phyloP scores from a whole-genome alignment of 1,140 invertebrate genomes.

The Nasonia longicornis region DNA sequence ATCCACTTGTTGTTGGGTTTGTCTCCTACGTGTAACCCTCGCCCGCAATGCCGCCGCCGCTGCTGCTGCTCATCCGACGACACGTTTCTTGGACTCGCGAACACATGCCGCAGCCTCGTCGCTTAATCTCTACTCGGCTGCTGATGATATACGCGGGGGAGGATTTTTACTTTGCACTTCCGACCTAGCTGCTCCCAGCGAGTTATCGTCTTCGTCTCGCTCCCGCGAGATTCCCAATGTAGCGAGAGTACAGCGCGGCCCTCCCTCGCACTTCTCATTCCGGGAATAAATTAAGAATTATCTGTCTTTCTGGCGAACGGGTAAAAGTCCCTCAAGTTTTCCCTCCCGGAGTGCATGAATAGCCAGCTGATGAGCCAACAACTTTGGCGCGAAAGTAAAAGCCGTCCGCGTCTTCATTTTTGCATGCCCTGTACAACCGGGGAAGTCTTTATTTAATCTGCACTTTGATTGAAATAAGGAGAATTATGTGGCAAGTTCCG shows the following conservation, averaged over 20 bases:
- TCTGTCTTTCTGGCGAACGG: slow-evolving; percentile 37
- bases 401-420: slow-evolving; percentile 48
- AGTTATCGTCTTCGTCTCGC: too few relatives aligned
- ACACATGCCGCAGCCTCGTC: not conserved
- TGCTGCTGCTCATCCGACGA: slow-evolving; percentile 1
- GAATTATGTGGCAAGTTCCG: not conserved
- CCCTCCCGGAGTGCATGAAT: slow-evolving; percentile 2
- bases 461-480: slow-evolving; percentile 22
- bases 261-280: not conserved
- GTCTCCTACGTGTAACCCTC: slow-evolving; percentile 6
- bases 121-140: not conserved
- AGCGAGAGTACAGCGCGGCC: not conserved
- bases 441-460: slow-evolving; percentile 6
- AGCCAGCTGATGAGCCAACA: slow-evolving; percentile 37
- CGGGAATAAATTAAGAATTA: slow-evolving; percentile 42
- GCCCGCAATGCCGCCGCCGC: not conserved
- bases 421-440: slow-evolving; percentile 35
- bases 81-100: slow-evolving; percentile 2
- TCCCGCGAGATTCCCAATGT: slow-evolving; percentile 8
- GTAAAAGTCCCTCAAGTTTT: slow-evolving; percentile 27
- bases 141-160: not conserved
- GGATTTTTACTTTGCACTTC: not conserved
- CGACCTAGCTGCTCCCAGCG: not conserved
- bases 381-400: slow-evolving; percentile 34
- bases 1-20: slow-evolving; percentile 40